Conservation (phyloP, 1,140 invertebrate species). For the Camponotus vicinus region DNA sequence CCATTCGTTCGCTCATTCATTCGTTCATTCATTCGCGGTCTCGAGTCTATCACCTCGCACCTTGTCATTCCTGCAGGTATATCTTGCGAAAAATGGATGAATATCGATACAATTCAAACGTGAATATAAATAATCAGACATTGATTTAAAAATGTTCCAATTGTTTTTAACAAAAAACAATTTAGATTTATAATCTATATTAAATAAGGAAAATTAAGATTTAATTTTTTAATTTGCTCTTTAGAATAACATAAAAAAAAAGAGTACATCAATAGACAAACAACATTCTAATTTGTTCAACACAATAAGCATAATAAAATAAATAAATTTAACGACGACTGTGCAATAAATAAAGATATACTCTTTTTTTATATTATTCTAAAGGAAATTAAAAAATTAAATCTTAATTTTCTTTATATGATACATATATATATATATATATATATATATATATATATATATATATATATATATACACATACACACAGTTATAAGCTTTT, state of each 20-base stretch:
- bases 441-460: neutral
- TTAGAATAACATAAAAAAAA: too few species aligned
- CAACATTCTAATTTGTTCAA: too few species aligned
- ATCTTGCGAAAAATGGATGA: slow-evolving; percentile 23
- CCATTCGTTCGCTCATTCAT: slow-evolving; percentile 46
- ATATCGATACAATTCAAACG: neutral
- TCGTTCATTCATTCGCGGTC: slow-evolving; percentile 8
- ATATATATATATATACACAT: too few species aligned
- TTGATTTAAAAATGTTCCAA: neutral
- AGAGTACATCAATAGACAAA: too few species aligned
- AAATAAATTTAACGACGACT: neutral
- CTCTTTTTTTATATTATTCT: too few species aligned
- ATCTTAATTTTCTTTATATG: neutral
- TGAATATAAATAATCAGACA: neutral
- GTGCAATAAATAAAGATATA: neutral
- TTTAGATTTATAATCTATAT: neutral
- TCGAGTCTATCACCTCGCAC: slow-evolving; percentile 25
- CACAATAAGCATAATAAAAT: neutral
- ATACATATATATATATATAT: neutral
- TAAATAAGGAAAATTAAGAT: neutral
- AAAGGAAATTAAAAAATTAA: neutral
- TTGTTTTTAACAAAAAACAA: neutral
- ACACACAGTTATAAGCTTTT: neutral
- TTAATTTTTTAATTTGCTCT: neutral
- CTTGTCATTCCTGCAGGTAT: slow-evolving; percentile 1